Percentiles rank a stretch among this genome's conserved stretches.
Evolutionary conservation across 2,888 invertebrate genomes (phyloP).

Genomic region (Rhabditoides inermis): DNA sequence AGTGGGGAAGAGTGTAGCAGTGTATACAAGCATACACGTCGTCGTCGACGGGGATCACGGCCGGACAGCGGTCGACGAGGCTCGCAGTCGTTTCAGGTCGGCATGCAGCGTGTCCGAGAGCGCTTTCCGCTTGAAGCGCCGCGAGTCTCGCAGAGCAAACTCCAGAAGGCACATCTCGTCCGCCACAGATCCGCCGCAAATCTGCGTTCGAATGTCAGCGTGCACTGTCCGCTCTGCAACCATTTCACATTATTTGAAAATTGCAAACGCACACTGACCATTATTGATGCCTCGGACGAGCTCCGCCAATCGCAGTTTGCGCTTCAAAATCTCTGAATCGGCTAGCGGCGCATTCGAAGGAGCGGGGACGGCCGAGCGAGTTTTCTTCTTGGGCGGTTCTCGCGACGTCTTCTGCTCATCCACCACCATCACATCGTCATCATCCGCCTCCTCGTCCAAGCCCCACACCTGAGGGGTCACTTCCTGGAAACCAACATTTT

Average conservation of each 20-base stretch:
- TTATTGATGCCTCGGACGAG: neutral
- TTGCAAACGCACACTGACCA: neutral
- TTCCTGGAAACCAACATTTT: no score
- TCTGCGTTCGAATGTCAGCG: neutral
- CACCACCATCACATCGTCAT: no score
- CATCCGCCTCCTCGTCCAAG: no score
- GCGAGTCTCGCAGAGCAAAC: constrained; percentile 1
- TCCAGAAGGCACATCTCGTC: constrained; percentile 3
- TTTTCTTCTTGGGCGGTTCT: no score
- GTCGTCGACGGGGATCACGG: no score
- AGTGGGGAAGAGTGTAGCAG: neutral
- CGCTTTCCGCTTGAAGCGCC: constrained; percentile 3
- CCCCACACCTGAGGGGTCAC: no score
- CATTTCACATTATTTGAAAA: neutral
- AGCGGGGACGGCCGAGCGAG: no score
- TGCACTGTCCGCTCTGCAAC: constrained; percentile 1
- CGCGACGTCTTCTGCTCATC: no score
- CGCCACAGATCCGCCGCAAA: neutral
- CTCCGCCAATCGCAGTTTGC: neutral
- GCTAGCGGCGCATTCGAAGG: no score
- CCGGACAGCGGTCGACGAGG: no score
- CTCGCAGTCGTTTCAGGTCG: constrained; percentile 2
- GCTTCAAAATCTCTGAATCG: neutral
- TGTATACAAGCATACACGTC: no score
- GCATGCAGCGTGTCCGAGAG: constrained; percentile 1